These are phyloP conservation scores for Aquatica leii DNA, from an alignment of 2,888 invertebrate genomes.

Conservation along the genomic window DNA sequence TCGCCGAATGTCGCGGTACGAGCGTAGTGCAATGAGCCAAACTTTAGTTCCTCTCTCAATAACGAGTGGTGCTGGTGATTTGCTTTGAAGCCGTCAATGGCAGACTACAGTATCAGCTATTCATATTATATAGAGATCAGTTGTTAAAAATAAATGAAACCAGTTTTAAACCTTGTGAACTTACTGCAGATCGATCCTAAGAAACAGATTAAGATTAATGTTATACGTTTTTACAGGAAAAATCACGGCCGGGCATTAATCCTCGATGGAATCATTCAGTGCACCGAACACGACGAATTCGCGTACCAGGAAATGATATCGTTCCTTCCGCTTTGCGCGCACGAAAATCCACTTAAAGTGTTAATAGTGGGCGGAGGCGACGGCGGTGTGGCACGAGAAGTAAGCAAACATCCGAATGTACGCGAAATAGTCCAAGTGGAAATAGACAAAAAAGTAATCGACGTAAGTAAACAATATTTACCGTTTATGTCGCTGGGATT, in stretches of 20 bases:
- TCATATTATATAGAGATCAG: no score
- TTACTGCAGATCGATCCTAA: no score
- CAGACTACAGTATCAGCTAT: no score
- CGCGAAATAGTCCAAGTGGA: slow-evolving; percentile 82
- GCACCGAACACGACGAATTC: slow-evolving; percentile 95
- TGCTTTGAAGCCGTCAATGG: no score
- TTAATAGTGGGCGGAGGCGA: slow-evolving; percentile 98
- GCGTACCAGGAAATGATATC: slow-evolving; percentile 99
- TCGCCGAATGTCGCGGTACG: no score
- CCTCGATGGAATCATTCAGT: slow-evolving; percentile 96
- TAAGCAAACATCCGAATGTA: slow-evolving; percentile 90
- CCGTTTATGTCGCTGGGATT: slow-evolving; percentile 93
- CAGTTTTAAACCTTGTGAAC: no score
- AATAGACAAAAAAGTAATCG: slow-evolving; percentile 92
- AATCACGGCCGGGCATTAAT: slow-evolving; percentile 87
- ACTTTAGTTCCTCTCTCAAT: no score
- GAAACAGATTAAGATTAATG: no score
- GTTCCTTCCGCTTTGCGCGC: slow-evolving; percentile 90
- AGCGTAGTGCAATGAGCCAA: no score
- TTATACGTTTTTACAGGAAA: slow-evolving; percentile 62
- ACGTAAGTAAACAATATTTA: slow-evolving; percentile 86
- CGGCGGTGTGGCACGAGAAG: slow-evolving; percentile 96
- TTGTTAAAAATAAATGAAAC: no score
- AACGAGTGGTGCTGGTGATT: no score
- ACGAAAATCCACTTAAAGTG: slow-evolving; percentile 89